A percentile compares a stretch with the other conserved stretches of the same genome.
Evolutionary conservation across 2,797 vertebrate genomes (phyloP).

Genomic region (Sylvilagus floridanus): DNA sequence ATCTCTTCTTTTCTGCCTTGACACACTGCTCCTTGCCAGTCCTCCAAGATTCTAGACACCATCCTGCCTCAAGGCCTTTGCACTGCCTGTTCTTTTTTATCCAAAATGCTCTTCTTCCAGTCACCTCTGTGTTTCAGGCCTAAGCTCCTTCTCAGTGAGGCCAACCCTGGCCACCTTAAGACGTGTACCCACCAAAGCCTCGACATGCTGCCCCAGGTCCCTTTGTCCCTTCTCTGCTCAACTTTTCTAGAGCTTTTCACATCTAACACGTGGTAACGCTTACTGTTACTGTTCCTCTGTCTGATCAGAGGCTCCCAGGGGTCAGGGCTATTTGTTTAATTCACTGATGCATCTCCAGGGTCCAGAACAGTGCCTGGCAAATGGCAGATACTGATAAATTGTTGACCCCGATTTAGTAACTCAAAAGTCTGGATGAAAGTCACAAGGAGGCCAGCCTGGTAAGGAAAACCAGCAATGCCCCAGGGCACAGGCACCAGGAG

Average conservation of each 20-base stretch:
- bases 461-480: not conserved
- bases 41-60: not conserved
- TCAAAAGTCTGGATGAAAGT: not conserved
- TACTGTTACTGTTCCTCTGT: not conserved
- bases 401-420: not conserved
- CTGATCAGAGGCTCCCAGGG: not conserved
- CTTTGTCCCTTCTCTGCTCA: not conserved
- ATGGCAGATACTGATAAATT: not conserved
- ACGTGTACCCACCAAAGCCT: not conserved
- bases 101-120: not conserved
- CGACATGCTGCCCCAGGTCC: not conserved
- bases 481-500: not conserved
- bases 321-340: not conserved
- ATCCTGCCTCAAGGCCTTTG: not conserved
- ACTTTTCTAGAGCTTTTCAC: not conserved
- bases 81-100: not conserved
- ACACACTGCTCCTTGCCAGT: not conserved
- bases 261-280: not conserved
- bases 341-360: not conserved
- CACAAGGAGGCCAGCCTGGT: not conserved
- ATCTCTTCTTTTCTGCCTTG: not conserved
- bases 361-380: not conserved
- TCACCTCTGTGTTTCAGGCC: not conserved
- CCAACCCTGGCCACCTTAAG: not conserved
- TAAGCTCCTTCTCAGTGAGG: not conserved